These are phyloP conservation scores for Danio jaintianensis DNA, from an alignment of 2,797 vertebrate genomes.

Conservation along the genomic window DNA sequence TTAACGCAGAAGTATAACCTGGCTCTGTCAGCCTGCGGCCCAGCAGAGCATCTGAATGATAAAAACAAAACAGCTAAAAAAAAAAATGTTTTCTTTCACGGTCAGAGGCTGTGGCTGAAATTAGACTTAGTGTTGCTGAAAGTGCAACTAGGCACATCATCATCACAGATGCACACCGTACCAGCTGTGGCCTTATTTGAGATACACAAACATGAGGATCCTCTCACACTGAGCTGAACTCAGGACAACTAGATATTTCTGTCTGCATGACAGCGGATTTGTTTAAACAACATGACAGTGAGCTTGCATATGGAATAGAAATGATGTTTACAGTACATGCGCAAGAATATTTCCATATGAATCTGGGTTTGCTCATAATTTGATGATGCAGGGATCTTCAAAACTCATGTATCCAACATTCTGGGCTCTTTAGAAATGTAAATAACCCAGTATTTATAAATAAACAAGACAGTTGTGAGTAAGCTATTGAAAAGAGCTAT, in stretches of 20 bases:
- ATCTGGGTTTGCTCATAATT: neutral
- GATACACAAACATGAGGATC: constrained; percentile 13
- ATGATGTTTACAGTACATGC: neutral
- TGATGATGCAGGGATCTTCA: neutral
- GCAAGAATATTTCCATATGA: neutral
- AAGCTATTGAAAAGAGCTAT: neutral
- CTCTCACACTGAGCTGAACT: constrained; percentile 1
- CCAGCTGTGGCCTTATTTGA: constrained; percentile 59
- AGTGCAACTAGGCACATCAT: constrained; percentile 44
- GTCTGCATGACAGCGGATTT: constrained; percentile 9
- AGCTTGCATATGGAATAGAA: neutral
- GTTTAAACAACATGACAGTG: constrained; percentile 16
- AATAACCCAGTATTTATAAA: neutral
- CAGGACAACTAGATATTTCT: constrained; percentile 13
- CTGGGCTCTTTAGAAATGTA: neutral
- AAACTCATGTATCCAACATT: neutral
- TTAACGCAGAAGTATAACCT: too few species aligned
- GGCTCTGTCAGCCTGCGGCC: constrained; percentile 3
- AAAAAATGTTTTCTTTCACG: neutral
- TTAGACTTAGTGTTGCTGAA: constrained; percentile 47
- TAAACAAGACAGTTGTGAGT: neutral
- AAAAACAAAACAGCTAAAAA: constrained; percentile 2
- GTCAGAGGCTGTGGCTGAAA: constrained; percentile 42
- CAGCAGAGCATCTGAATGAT: constrained; percentile 30
- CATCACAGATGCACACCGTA: constrained; percentile 19